Percentiles rank a stretch among this genome's conserved stretches.
Evolutionary conservation across 2,797 vertebrate species (phyloP).

Genomic region (Lepidocolaptes lacrymiger): DNA sequence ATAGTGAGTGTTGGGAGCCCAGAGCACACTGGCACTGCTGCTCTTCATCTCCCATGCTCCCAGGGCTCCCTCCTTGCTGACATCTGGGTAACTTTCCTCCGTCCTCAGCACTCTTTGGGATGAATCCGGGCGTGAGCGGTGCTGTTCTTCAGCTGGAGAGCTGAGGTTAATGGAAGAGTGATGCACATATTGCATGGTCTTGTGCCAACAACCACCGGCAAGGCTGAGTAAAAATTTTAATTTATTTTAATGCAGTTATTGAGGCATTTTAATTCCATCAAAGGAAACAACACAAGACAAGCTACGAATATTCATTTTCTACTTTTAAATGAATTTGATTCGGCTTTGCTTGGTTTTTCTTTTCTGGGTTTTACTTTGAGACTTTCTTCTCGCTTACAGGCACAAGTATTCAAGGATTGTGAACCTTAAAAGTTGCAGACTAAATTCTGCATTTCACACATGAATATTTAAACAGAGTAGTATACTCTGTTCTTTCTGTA

Average conservation of each 20-base stretch:
- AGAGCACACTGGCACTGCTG: fast-evolving
- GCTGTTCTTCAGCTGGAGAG: background rate
- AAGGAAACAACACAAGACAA: background rate
- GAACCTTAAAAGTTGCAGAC: background rate
- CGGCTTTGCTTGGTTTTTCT: background rate
- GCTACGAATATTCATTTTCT: background rate
- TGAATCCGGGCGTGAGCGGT: fast-evolving
- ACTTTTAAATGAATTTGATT: slow-evolving; percentile 8
- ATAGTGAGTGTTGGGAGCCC: fast-evolving
- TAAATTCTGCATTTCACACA: background rate
- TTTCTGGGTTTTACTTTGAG: background rate
- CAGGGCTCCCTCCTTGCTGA: background rate
- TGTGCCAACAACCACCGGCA: background rate
- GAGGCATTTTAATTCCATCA: slow-evolving; percentile 7
- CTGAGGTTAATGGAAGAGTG: background rate
- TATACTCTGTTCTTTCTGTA: background rate
- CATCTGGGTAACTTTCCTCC: background rate
- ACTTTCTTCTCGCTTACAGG: background rate
- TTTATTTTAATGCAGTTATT: slow-evolving; percentile 11
- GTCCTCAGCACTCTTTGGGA: background rate
- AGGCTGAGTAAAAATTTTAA: slow-evolving; percentile 14
- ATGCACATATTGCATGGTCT: fast-evolving
- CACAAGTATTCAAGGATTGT: background rate
- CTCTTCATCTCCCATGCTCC: background rate
- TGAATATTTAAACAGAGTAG: slow-evolving; percentile 22